Base-by-base conservation (phyloP, 1,140 invertebrate genomes). In the Danaus melanippus region DNA sequence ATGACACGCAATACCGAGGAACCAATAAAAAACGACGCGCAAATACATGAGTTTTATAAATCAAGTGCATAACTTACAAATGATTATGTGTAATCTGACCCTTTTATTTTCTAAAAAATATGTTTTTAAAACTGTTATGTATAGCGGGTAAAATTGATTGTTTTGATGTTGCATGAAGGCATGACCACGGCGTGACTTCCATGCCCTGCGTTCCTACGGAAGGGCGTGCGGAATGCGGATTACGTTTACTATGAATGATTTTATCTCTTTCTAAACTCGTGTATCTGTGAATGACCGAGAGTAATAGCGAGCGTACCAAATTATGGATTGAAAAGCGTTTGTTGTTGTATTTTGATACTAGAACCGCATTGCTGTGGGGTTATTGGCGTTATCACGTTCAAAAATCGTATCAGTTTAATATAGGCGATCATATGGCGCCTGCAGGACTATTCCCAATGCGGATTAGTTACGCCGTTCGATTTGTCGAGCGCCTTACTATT, bases 221-320 rank as follows among this genome's bases (percentile, higher is more conserved):
- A 83, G 81, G 84, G 79, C 81, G 80, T 84, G 81, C 79, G 84
- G 79, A 80, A 79, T 84, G 81, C 79, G 68, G 71, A 84, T 84
- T 85, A 86, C 84, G 81, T 84, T 86, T 84, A 86, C 81, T 86
- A 86, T 86, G 84, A 86, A 86, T 86, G 84, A 84, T 84, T 86
- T 86, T 84, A 84, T 86, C 84, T 86, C 81, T 84, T 84, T 86
- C 84, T 84, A 84, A 82, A 84, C 79, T 84, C 66, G 67, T 79
- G 79, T 82, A 75, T 84, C 81, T 84, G 83, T 86, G 81, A 84
- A 84, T 84, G 81, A 82, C 80, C 76, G 81, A 82, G 81, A 84
- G 79, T 82, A 84, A 83, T 69, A 79, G 79, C 76, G 77, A 81
- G 74, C 75, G 80, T 82, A 86, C 78, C 69, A 78, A 84, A 85